Percentiles rank a stretch among this genome's conserved stretches.
Conservation (phyloP, 2,888 invertebrate genomes). For the Rhagophthalmus giganteus region DNA sequence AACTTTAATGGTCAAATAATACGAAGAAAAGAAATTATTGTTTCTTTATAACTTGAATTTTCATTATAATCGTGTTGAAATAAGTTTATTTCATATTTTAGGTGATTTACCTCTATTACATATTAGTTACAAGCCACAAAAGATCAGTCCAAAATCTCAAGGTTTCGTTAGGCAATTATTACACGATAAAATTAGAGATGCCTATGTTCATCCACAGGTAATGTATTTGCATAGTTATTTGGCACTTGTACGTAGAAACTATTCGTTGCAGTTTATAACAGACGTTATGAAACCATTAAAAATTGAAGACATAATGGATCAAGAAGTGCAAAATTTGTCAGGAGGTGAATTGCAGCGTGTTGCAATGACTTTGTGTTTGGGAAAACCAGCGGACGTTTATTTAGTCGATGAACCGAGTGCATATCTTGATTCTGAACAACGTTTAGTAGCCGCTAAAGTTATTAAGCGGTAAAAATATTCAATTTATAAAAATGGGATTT, state of each 20-base stretch:
- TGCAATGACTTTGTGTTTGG: conserved; percentile 92
- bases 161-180: conserved; percentile 90
- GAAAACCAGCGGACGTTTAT: conserved; percentile 98
- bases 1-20: too few species aligned
- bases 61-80: too few species aligned
- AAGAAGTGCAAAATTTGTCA: conserved; percentile 97
- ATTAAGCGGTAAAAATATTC: conserved; percentile 82
- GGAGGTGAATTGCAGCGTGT: conserved; percentile 99
- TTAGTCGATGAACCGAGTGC: conserved; percentile 99
- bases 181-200: conserved; percentile 96
- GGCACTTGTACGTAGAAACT: background rate
- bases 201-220: conserved; percentile 92
- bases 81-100: conserved; percentile 32
- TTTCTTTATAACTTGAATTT: too few species aligned
- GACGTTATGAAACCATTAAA: conserved; percentile 98
- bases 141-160: conserved; percentile 96
- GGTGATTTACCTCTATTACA: conserved; percentile 86
- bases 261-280: conserved; percentile 77
- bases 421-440: conserved; percentile 98
- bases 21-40: too few species aligned
- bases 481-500: too few species aligned
- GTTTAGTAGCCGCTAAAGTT: conserved; percentile 98
- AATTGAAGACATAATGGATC: conserved; percentile 96
- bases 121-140: conserved; percentile 99
- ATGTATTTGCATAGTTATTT: background rate